These are phyloP conservation scores for Urosaurus nigricauda DNA, from an alignment of 2,797 vertebrate species.

Conservation along the genomic window DNA sequence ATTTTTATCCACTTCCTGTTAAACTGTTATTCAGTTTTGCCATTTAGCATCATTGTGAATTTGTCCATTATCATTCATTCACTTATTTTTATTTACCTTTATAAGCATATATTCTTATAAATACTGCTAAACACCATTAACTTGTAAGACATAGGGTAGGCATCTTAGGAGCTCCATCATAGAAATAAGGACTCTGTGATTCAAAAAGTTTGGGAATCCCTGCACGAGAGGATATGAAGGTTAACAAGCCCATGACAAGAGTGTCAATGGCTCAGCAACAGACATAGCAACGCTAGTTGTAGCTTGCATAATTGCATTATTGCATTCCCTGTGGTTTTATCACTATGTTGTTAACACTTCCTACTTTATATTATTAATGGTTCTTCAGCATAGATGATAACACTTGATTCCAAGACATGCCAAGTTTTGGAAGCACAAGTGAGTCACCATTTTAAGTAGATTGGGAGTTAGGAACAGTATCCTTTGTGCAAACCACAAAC, in stretches of 20 bases:
- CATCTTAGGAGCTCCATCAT: too few relatives aligned
- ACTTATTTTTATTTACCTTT: too few relatives aligned
- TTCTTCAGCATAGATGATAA: not conserved
- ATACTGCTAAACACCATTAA: too few relatives aligned
- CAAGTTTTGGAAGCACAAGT: not conserved
- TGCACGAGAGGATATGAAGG: not conserved
- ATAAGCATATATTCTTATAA: too few relatives aligned
- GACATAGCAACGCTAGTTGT: not conserved
- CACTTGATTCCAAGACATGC: not conserved
- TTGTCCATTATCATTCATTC: too few relatives aligned
- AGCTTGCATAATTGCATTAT: slow-evolving; percentile 5
- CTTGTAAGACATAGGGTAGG: too few relatives aligned
- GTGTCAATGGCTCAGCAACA: not conserved
- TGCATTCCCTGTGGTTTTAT: not conserved
- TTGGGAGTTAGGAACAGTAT: not conserved
- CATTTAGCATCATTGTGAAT: too few relatives aligned
- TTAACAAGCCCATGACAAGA: not conserved
- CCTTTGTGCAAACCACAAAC: not conserved
- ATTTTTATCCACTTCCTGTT: too few relatives aligned
- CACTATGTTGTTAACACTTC: not conserved
- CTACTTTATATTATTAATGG: not conserved
- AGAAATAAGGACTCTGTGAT: too few relatives aligned
- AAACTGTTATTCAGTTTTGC: too few relatives aligned
- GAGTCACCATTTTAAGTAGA: not conserved
- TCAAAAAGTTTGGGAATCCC: too few relatives aligned